Evolutionary conservation across 2,888 invertebrate species (phyloP), one percentile per base, ranked within the genome.

Genomic region (Polydrusus pterygomalis): DNA sequence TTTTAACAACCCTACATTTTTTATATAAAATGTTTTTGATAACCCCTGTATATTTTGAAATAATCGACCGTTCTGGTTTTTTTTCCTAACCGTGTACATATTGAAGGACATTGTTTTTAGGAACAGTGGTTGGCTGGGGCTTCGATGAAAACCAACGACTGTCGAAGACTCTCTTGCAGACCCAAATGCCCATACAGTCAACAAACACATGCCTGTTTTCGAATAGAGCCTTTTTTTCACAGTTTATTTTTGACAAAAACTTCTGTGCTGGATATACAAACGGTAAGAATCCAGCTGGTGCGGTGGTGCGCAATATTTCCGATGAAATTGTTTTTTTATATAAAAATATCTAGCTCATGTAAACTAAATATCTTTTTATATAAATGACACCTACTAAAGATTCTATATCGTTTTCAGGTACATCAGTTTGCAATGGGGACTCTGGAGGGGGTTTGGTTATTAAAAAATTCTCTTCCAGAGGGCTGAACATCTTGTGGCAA

Each of bases 141-240:
- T 91, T 89, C 81, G 91, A 91, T 81, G 90, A 91, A 79, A 89
- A 88, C 0, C 89, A 90, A 20, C 87, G 88, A 18, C 88, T 91
- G 88, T 90, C 0, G 89, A 91, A 81, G 47, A 90, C 90, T 71
- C 84, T 91, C 54, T 89, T 89, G 76, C 87, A 90, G 72, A 90
- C 91, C 0, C 88, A 90, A 79, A 91, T 92, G 91, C 91, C 92
- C 0, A 88, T 92, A 2, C 91, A 92, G 0, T 89, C 90, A 79
- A 89, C 90, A 62, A 88, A 89, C 80, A 90, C 89, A 6, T 92
- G 92, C 83, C 89, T 92, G 79, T 87, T 90, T 69, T 91, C 91
- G 0, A 90, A 91, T 84, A 89, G 89, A 80, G 90, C 91, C 56
- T 91, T 92, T 86, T 92, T 91, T 84, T 89, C 89, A 0, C 87